Percentiles rank a stretch among this genome's conserved stretches.
phyloP scores from a whole-genome alignment of 1,140 invertebrate genomes.

The Coelopa frigida region DNA sequence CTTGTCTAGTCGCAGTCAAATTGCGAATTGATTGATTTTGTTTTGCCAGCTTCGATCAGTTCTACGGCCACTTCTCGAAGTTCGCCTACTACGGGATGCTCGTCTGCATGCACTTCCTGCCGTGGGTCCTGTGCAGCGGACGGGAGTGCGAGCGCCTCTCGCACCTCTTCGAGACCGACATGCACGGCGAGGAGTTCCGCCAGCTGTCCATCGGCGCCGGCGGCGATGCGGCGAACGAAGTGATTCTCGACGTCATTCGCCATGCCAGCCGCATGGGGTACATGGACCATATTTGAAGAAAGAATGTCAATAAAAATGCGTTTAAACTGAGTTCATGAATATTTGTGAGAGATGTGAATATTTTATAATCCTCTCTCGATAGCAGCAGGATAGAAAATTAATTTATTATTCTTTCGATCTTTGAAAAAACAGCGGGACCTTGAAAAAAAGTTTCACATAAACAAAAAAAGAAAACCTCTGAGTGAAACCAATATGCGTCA shows the following conservation, averaged over 20 bases:
- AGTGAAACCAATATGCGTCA: too few relatives aligned
- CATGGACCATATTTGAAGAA: conserved; percentile 25
- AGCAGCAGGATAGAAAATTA: too few relatives aligned
- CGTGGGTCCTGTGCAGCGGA: conserved; percentile 29
- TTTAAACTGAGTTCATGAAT: too few relatives aligned
- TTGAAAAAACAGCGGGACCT: too few relatives aligned
- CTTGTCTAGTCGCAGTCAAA: too few relatives aligned
- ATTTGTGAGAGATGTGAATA: too few relatives aligned
- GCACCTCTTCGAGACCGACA: conserved; percentile 29
- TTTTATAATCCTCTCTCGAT: too few relatives aligned
- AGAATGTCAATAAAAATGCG: too few relatives aligned
- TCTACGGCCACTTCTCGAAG: conserved; percentile 28
- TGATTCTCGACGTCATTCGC: conserved; percentile 23
- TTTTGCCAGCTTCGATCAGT: conserved; percentile 23
- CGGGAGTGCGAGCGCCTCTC: conserved; percentile 27
- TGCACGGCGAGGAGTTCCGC: conserved; percentile 27
- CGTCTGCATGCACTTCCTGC: conserved; percentile 37
- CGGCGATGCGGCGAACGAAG: conserved; percentile 29
- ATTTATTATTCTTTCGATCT: too few relatives aligned
- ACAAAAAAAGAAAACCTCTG: too few relatives aligned
- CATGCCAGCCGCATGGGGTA: conserved; percentile 35
- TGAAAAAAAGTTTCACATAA: too few relatives aligned
- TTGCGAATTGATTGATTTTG: conserved; percentile 3
- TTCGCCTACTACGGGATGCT: conserved; percentile 37
- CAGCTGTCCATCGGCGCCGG: conserved; percentile 26